Percentiles rank a stretch among this genome's conserved stretches.
phyloP scores from a whole-genome alignment of 2,888 invertebrate genomes.

The Parthenolecanium corni region DNA sequence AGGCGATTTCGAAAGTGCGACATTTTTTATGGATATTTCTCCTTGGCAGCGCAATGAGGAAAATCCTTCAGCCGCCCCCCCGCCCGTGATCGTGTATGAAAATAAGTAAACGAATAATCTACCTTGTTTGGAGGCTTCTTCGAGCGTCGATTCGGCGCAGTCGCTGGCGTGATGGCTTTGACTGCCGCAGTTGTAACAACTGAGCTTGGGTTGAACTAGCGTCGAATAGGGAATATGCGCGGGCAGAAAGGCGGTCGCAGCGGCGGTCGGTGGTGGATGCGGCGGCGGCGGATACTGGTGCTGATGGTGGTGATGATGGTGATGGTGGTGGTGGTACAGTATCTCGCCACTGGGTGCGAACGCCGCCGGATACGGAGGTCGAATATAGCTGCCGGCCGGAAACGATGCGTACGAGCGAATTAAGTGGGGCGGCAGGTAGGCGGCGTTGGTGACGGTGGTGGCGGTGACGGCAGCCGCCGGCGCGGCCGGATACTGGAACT shows the following conservation, averaged over 20 bases:
- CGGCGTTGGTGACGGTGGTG: slow-evolving; percentile 3
- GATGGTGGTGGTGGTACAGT: neutral
- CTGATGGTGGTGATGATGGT: slow-evolving; percentile 33
- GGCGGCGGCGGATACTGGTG: slow-evolving; percentile 31
- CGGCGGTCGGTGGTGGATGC: slow-evolving; percentile 22
- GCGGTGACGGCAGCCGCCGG: slow-evolving; percentile 5
- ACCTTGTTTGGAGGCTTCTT: slow-evolving; percentile 61
- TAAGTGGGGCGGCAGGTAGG: slow-evolving; percentile 11
- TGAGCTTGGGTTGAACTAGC: slow-evolving; percentile 47
- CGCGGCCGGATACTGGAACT: neutral
- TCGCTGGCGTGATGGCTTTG: slow-evolving; percentile 71
- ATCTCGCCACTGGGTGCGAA: too few species aligned
- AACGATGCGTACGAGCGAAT: neutral
- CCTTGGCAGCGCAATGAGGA: too few species aligned
- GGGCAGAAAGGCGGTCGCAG: slow-evolving; percentile 23
- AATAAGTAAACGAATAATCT: too few species aligned
- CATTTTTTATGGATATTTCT: too few species aligned
- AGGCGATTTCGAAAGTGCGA: too few species aligned
- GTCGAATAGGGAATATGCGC: slow-evolving; percentile 21
- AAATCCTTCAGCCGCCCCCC: too few species aligned
- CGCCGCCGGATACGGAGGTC: neutral
- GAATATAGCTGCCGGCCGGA: slow-evolving; percentile 11
- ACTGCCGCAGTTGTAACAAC: slow-evolving; percentile 88
- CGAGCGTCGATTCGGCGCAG: slow-evolving; percentile 83
- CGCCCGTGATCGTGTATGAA: too few species aligned